Percentiles rank a stretch among this genome's conserved stretches.
Evolutionary conservation across 2,888 invertebrate species (phyloP).

Genomic region (Tinea semifulvella): DNA sequence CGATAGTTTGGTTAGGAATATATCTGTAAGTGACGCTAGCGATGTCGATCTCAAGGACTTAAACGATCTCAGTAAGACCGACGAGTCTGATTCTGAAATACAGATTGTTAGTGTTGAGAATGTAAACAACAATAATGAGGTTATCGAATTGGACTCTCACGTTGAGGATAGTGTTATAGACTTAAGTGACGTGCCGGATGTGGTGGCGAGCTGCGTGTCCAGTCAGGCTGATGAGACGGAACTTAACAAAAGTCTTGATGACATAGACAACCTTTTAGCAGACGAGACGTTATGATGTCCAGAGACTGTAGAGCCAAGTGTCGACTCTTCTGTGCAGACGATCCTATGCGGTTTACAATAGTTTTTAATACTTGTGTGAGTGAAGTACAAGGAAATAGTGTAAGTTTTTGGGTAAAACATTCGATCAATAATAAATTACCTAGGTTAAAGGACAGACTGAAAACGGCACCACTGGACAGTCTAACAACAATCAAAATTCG

Average conservation of each 20-base stretch:
- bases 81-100: conserved; percentile 51
- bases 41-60: conserved; percentile 30
- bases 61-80: conserved; percentile 24
- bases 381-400: too few species aligned
- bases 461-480: too few species aligned
- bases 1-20: conserved; percentile 27
- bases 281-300: too few species aligned
- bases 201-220: conserved; percentile 51
- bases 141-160: conserved; percentile 45
- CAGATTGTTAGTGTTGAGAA: conserved; percentile 46
- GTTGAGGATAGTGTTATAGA: conserved; percentile 37
- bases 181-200: conserved; percentile 49
- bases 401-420: too few species aligned
- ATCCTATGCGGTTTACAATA: not conserved
- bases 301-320: too few species aligned
- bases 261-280: too few species aligned
- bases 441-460: too few species aligned
- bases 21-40: conserved; percentile 18
- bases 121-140: conserved; percentile 39
- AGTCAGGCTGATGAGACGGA: too few species aligned
- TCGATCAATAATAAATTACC: too few species aligned
- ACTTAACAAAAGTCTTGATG: too few species aligned
- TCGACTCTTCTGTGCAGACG: not conserved
- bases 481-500: too few species aligned
- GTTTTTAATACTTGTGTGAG: too few species aligned